Base-by-base conservation (phyloP, 2,113 vertebrate species). In the Clinocottus analis region DNA sequence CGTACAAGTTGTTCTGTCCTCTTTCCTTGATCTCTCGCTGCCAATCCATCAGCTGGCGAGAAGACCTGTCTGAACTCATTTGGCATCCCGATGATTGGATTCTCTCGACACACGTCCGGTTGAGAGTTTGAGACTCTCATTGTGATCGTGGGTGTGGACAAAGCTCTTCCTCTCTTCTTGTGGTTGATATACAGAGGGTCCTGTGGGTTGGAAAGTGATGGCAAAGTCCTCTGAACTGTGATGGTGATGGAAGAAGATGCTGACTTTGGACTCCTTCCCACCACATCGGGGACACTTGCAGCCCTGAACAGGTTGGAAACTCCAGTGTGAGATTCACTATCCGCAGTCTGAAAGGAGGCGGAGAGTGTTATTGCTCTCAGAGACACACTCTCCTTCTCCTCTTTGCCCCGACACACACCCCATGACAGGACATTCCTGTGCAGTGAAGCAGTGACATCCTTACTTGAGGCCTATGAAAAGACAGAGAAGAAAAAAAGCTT, bases 191-290 rank as follows among this genome's bases (percentile, higher is more conserved):
- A 43, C 63, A 59, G 64, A n/a, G 53, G 6, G 56, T 85, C 79
- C 75, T 14, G 37, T 23, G 74, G 62, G 8, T 67, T 0, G 0
- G 17, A 51, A 60, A 72, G 72, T 0, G 88, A 82, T 23, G 66
- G 80, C 7, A 84, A 66, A 5, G 95, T 83, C 1, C 93, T 94
- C 58, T 92, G 75, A 73, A 95, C 90, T 0, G 95, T 94, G 47
- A 96, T 82, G 27, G 94, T 95, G 83, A 96, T 93, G 60, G 93
- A 96, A 0, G 94, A 87, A 75, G 97, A 96, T 0, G 95, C 93
- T 43, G 85, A 89, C 45, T 49, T 89, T 64, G 58, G 70, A 76
- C 56, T 78, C 13, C 35, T 39, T 83, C 29, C 1, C 14, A 33
- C 17, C 29, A 63, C 79, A 63, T 91, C 80, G 37, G 87, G 84